A percentile compares a stretch with the other conserved stretches of the same genome.
These are phyloP conservation scores for Orbicella faveolata DNA, from an alignment of 64 coral and sea anemone species.

Conservation along the genomic window DNA sequence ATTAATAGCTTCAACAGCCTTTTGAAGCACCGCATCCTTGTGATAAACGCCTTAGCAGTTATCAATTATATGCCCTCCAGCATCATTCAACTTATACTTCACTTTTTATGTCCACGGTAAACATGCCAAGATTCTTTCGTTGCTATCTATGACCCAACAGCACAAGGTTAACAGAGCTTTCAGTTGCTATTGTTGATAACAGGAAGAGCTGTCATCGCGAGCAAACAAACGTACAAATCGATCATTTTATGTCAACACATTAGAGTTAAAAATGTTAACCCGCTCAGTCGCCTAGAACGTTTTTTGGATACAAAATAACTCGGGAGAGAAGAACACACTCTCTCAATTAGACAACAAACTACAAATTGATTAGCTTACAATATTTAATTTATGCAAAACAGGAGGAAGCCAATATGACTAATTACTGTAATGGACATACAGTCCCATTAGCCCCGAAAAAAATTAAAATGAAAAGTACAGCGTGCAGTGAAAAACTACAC, in stretches of 20 bases:
- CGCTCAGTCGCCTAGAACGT: neutral
- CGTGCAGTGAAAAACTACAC: too few relatives aligned
- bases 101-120: neutral
- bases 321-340: too few relatives aligned
- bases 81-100: neutral
- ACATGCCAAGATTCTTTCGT: slow-evolving; percentile 14
- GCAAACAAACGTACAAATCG: neutral
- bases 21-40: neutral
- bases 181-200: neutral
- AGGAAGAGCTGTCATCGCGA: slow-evolving; percentile 4
- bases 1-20: neutral
- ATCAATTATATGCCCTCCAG: neutral
- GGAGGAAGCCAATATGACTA: too few relatives aligned
- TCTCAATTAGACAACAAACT: too few relatives aligned
- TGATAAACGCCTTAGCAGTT: neutral
- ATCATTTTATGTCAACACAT: neutral
- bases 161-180: slow-evolving; percentile 1
- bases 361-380: too few relatives aligned
- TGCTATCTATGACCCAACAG: neutral
- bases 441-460: too few relatives aligned
- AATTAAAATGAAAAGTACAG: too few relatives aligned
- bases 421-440: too few relatives aligned
- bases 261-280: slow-evolving; percentile 5
- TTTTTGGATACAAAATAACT: neutral
- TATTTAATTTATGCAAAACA: too few relatives aligned